phyloP scores from a whole-genome alignment of 2,888 invertebrate genomes.

The Hermodice carunculata region DNA sequence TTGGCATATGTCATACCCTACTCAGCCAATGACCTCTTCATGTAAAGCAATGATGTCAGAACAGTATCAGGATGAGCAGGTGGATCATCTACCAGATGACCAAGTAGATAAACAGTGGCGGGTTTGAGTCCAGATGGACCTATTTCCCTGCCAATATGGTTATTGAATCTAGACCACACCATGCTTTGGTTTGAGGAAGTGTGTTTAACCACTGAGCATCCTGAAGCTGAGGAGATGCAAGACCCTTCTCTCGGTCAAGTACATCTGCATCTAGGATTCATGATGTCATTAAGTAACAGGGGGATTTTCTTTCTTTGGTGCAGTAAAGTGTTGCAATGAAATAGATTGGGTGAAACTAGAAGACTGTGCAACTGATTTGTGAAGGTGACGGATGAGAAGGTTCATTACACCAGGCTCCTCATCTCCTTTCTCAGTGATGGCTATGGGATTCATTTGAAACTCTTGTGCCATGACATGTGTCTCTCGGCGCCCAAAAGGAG shows the following conservation, averaged over 20 bases:
- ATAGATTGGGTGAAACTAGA: background rate
- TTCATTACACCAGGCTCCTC: background rate
- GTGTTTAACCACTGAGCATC: slow-evolving; percentile 1
- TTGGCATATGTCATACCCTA: slow-evolving; percentile 1
- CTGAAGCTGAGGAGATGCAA: background rate
- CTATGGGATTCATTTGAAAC: background rate
- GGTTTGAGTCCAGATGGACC: background rate
- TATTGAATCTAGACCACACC: too few relatives aligned
- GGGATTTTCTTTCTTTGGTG: slow-evolving; percentile 1
- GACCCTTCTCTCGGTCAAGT: background rate
- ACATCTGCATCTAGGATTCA: background rate
- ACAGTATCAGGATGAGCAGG: slow-evolving; percentile 22
- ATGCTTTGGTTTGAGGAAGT: background rate
- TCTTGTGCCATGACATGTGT: slow-evolving; percentile 11
- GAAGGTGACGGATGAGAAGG: background rate
- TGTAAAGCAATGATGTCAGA: slow-evolving; percentile 5
- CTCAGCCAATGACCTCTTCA: background rate
- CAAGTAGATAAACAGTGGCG: slow-evolving; percentile 14
- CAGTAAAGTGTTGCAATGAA: slow-evolving; percentile 3
- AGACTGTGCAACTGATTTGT: background rate
- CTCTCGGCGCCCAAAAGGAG: slow-evolving; percentile 13
- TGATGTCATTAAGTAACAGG: background rate
- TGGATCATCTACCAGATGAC: slow-evolving; percentile 18
- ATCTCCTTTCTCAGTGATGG: background rate
- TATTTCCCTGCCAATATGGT: too few relatives aligned